Percentiles rank a stretch among this genome's conserved stretches.
Evolutionary conservation across 1,140 invertebrate species (phyloP).

Genomic region (Cotesia vestalis): DNA sequence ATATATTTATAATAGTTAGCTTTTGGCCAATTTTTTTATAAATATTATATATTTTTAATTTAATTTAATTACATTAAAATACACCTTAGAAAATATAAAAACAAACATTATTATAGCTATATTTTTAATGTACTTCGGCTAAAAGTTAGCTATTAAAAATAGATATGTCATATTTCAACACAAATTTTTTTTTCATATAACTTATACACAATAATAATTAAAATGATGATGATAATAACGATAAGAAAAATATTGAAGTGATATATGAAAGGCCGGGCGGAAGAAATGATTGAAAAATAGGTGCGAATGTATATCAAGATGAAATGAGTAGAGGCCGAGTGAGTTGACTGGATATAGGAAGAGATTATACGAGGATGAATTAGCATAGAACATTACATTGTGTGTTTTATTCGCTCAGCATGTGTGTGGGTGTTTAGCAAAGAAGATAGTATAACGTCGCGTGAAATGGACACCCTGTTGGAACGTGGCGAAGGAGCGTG

Average conservation of each 20-base stretch:
- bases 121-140: no score
- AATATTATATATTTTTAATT: no score
- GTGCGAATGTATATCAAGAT: background rate
- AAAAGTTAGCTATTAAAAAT: no score
- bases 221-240: background rate
- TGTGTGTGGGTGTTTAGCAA: no score
- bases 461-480: slow-evolving; percentile 23
- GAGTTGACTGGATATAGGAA: background rate
- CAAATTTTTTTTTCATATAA: no score
- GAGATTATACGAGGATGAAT: slow-evolving; percentile 20
- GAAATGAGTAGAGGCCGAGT: background rate
- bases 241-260: background rate
- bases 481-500: slow-evolving; percentile 38
- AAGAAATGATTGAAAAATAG: slow-evolving; percentile 20
- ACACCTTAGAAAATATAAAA: no score
- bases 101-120: no score
- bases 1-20: no score
- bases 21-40: no score
- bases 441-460: slow-evolving; percentile 11
- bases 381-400: slow-evolving; percentile 26
- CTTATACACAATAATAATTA: background rate
- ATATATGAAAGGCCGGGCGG: slow-evolving; percentile 5
- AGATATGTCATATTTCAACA: no score
- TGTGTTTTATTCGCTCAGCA: background rate
- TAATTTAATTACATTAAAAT: no score